Evolutionary conservation across 2,888 invertebrate genomes (phyloP), one percentile per base, ranked within the genome.

Genomic region (Pharmacophagus antenor): DNA sequence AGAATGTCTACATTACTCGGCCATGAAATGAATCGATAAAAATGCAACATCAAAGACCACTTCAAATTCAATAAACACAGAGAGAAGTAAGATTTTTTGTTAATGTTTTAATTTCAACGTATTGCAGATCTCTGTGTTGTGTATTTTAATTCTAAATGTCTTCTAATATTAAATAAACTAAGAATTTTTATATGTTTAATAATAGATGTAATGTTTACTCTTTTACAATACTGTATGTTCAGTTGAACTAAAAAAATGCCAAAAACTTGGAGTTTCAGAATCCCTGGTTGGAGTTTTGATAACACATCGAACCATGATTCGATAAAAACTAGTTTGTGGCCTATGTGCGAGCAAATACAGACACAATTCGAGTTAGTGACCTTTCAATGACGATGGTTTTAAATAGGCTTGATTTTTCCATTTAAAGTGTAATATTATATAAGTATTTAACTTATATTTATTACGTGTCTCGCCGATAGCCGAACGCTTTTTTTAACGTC

Each of bases 261-360:
- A n/a, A n/a, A n/a, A n/a, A n/a, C n/a, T n/a, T n/a, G n/a, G n/a
- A 23, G 31, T 47, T 8, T 49, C 37, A 22, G 23, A 18, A 37
- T 17, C 42, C 22, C 17, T 23, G 47, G 41, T 56, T n/a, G 41
- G 48, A 56, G 63, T 62, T 60, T 63, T 58, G 61, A 65, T 58
- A 56, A 65, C 57, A 56, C 64, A 62, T 65, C 53, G 63, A 72
- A 69, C 77, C 79, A 78, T 79, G 76, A 76, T 57, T 71, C 64
- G 55, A 70, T 48, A 72, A 67, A 74, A 77, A 76, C 76, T 66
- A 70, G 73, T 76, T 76, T 74, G 67, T 68, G 71, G 70, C 70
- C 69, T 73, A 70, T 63, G 68, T 70, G 63, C 10, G 48, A 25
- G 4, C 17, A 17, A 15, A 42, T 42, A 42, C 42, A 15, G 4